Percentiles rank a stretch among this genome's conserved stretches.
Conservation (phyloP, 2,888 invertebrate genomes). For the Nomada ferruginata region DNA sequence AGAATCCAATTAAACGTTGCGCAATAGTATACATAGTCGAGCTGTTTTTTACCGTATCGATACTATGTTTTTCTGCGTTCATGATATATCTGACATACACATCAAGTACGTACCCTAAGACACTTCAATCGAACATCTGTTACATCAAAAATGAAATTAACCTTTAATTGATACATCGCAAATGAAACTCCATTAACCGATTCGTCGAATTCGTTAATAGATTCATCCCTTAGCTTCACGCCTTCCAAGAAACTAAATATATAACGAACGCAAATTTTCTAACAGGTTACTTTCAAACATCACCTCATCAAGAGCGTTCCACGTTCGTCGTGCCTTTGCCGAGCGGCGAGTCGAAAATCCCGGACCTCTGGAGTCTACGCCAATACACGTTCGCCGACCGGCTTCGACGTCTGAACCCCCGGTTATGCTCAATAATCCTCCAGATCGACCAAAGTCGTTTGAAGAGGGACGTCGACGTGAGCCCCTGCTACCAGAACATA, state of each 20-base stretch:
- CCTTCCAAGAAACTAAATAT: too few relatives aligned
- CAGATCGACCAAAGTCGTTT: conserved; percentile 13
- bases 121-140: not conserved
- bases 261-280: not conserved
- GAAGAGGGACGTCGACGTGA: conserved; percentile 19
- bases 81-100: not conserved
- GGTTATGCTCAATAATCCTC: not conserved
- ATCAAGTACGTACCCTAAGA: conserved; percentile 28
- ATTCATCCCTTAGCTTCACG: too few relatives aligned
- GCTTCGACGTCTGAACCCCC: not conserved
- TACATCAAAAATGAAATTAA: not conserved
- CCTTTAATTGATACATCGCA: not conserved
- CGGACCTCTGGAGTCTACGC: not conserved
- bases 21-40: not conserved
- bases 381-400: not conserved
- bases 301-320: not conserved
- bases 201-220: too few relatives aligned
- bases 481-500: conserved; percentile 21
- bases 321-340: rapidly evolving
- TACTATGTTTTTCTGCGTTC: not conserved
- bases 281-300: conserved; percentile 3
- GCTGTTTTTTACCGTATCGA: not conserved
- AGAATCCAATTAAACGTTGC: not conserved
- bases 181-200: too few relatives aligned
- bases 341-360: not conserved